Percentiles rank a stretch among this genome's conserved stretches.
Conservation (phyloP, 2,888 invertebrate species). For the Drosophila suboccidentalis region DNA sequence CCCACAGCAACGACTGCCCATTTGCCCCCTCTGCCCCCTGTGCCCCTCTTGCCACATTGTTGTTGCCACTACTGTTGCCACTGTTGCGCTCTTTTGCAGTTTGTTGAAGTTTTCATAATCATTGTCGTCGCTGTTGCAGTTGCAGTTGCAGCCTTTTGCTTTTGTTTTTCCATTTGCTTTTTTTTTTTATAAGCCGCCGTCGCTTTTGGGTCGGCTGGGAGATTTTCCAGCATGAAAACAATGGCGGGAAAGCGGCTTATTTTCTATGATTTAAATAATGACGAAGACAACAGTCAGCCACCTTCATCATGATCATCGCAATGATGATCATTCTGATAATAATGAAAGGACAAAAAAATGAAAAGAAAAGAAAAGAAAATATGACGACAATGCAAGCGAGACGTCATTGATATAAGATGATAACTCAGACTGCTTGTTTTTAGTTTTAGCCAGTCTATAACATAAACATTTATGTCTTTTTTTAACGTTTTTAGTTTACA, state of each 20-base stretch:
- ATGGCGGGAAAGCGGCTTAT: conserved; percentile 83
- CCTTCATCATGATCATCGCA: conserved; percentile 37
- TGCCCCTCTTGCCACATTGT: conserved; percentile 40
- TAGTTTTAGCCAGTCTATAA: conserved; percentile 31
- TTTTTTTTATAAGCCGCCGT: conserved; percentile 52
- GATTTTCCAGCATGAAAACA: conserved; percentile 80
- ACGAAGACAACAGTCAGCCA: conserved; percentile 76
- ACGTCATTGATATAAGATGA: conserved; percentile 53
- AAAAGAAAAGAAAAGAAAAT: conserved; percentile 11
- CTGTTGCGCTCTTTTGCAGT: conserved; percentile 77
- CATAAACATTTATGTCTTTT: conserved; percentile 40
- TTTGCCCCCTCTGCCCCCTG: neutral
- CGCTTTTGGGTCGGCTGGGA: conserved; percentile 62
- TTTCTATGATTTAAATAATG: conserved; percentile 84
- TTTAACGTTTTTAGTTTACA: conserved; percentile 11
- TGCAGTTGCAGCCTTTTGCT: conserved; percentile 37
- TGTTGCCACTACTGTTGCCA: conserved; percentile 61
- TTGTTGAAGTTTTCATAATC: conserved; percentile 78
- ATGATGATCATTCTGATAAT: conserved; percentile 26
- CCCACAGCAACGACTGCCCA: conserved; percentile 20
- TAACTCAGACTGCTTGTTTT: conserved; percentile 39
- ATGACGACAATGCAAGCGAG: conserved; percentile 52
- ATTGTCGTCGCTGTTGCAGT: conserved; percentile 52
- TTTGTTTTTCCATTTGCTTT: conserved; percentile 41
- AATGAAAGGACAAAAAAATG: conserved; percentile 20